Evolutionary conservation across 1,140 invertebrate species (phyloP).

Genomic region (Oncopodura yosiiana): DNA sequence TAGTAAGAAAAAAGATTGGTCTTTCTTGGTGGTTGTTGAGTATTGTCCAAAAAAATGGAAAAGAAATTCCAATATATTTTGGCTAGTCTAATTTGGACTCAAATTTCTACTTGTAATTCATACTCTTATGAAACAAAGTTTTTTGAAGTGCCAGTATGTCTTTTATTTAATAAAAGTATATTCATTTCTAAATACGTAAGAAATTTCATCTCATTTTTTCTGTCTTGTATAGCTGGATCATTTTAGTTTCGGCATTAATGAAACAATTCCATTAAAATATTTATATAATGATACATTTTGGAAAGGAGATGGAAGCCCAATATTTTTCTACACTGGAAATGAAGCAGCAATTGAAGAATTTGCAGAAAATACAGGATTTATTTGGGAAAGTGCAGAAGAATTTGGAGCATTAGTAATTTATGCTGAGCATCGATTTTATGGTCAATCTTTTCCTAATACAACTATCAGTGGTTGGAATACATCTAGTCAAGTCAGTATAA

Average conservation of each 20-base stretch:
- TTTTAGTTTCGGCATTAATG: slow-evolving; percentile 62
- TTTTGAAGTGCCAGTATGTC: too few relatives aligned
- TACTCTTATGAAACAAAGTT: too few relatives aligned
- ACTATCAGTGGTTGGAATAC: slow-evolving; percentile 47
- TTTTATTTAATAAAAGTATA: too few relatives aligned
- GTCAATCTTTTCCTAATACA: slow-evolving; percentile 69
- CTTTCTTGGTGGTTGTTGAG: too few relatives aligned
- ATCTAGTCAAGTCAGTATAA: not conserved
- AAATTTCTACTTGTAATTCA: too few relatives aligned
- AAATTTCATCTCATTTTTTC: too few relatives aligned
- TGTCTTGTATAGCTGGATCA: slow-evolving; percentile 72
- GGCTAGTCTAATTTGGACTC: too few relatives aligned
- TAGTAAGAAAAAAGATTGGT: too few relatives aligned
- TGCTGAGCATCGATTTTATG: slow-evolving; percentile 93
- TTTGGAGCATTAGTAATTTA: slow-evolving; percentile 78
- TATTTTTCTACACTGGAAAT: slow-evolving; percentile 96
- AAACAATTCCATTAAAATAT: slow-evolving; percentile 69
- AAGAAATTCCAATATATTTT: too few relatives aligned
- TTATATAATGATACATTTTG: slow-evolving; percentile 65
- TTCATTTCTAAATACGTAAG: too few relatives aligned
- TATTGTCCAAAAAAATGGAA: too few relatives aligned
- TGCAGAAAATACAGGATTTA: slow-evolving; percentile 71
- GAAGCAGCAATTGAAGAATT: slow-evolving; percentile 71
- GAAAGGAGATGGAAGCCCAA: slow-evolving; percentile 55
- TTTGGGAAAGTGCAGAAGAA: slow-evolving; percentile 76